Base-by-base conservation (phyloP, 2,888 invertebrate genomes). In the Aricia artaxerxes region DNA sequence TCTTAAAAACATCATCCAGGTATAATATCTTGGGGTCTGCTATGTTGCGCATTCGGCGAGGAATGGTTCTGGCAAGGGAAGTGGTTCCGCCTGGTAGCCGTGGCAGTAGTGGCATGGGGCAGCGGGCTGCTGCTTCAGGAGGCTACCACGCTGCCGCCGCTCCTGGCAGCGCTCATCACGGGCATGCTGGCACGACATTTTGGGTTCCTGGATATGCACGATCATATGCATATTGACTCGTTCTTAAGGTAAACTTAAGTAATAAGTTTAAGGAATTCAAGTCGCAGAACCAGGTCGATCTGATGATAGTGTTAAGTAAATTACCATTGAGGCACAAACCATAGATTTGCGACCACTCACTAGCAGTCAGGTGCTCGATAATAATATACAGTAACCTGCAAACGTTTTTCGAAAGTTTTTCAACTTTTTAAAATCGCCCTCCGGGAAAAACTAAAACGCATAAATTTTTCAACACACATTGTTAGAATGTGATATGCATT, bases 121-220 rank as follows among this genome's bases (percentile, higher is more conserved):
- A 87, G 88, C 73, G 92, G 92, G 0, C 87, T 88, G 73, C 80
- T 86, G 0, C 83, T 93, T 5, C 88, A 90, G 69, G 84, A 85
- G 57, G 44, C 86, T 6, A 93, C 93, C 0, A 87, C 88, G 0
- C 84, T 94, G 31, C 94, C 94, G 1, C 90, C 92, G 0, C 85
- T 91, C 0, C 81, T 94, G 1, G 94, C 92, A 16, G 92, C 92
- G 1, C 82, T 94, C 1, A 81, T 91, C 2, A 90, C 88, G 1
- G 94, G 94, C 16, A 92, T 94, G 64, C 83, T 90, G 0, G 93
- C 92, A 0, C 86, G 92, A 24, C 87, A 93, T 79, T 80, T 92
- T 0, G 90, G 87, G 1, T 88, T 91, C 31, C 87, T 94, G 0
- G 90, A 93, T 72, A 94, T 94, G 92, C 84, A 91, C 78, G 83